A percentile compares a stretch with the other conserved stretches of the same genome.
These are phyloP conservation scores for Hylia prasina DNA, from an alignment of 2,113 vertebrate species.

Conservation along the genomic window DNA sequence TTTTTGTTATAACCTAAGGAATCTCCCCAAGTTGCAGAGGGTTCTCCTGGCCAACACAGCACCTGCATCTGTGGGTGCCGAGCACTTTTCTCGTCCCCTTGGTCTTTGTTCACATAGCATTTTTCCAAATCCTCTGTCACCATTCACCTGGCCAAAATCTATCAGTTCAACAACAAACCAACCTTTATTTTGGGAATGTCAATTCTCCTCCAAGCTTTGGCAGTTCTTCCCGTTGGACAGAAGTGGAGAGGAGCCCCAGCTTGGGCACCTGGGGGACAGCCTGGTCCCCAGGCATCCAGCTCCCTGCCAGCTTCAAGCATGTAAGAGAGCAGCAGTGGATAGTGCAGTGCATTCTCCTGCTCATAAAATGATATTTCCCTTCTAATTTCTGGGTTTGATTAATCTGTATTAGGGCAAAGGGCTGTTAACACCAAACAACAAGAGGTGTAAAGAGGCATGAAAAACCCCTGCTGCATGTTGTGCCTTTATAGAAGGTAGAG, in stretches of 20 bases:
- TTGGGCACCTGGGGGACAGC: not conserved
- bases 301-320: not conserved
- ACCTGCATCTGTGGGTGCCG: rapidly evolving
- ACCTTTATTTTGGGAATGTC: not conserved
- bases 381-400: not conserved
- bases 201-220: not conserved
- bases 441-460: not conserved
- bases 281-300: not conserved
- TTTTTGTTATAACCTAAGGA: not conserved
- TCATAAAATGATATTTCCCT: not conserved
- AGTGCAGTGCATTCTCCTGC: not conserved
- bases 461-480: not conserved
- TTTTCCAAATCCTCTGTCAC: not conserved
- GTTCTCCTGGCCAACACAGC: not conserved
- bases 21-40: not conserved
- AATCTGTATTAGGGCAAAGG: not conserved
- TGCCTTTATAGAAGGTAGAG: not conserved
- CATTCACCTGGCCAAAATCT: not conserved
- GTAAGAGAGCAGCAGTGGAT: not conserved
- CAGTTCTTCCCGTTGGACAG: not conserved
- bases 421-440: not conserved
- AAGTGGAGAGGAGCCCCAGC: not conserved
- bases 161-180: not conserved
- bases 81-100: not conserved
- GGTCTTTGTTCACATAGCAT: not conserved